Base-by-base conservation (phyloP, 1,140 invertebrate genomes). In the Lepeophtheirus salmonis region DNA sequence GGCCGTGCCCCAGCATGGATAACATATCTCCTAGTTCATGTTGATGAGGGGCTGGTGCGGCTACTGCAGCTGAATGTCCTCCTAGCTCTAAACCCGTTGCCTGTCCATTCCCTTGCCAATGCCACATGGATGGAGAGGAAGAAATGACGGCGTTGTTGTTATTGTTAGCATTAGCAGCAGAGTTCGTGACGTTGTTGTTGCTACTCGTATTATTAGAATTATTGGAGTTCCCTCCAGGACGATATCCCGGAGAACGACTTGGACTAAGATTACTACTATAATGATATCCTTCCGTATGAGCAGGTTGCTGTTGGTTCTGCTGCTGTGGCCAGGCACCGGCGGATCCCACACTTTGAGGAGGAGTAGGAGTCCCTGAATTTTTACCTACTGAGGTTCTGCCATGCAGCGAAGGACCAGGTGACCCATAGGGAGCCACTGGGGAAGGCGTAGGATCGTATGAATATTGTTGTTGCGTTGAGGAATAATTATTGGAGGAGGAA, bases 21-120 rank as follows among this genome's bases (percentile, higher is more conserved):
- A 57, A 23, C 55, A 57, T 57, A 17, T 57, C 55, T n/a, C 55
- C 55, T 16, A 57, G 26, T 41, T 57, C 23, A n/a, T 57, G 55
- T n/a, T n/a, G 2, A 24, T n/a, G 23, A 17, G 21, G 30, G n/a
- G 30, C 6, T 10, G 30, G 30, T 10, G 30, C 6, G 6, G 6
- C 6, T n/a, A 10, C 6, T 10, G 30, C 6, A 10, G 6, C 6
- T n/a, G 6, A n/a, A 41, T 41, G 30, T 10, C 6, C n/a, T 41
- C 30, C 30, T 41, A 10, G 30, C 30, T 41, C 6, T n/a, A n/a
- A n/a, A 6, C n/a, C 6, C n/a, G 6, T 6, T n/a, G 6, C 6
- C 30, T 41, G 30, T n/a, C 30, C 30, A n/a, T n/a, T n/a, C 17
- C 16, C 26, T 25, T 57, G 55, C 55, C 55, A 57, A 41, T 57